phyloP scores from a whole-genome alignment of 2,797 vertebrate species.

The Sebastes aleutianus region DNA sequence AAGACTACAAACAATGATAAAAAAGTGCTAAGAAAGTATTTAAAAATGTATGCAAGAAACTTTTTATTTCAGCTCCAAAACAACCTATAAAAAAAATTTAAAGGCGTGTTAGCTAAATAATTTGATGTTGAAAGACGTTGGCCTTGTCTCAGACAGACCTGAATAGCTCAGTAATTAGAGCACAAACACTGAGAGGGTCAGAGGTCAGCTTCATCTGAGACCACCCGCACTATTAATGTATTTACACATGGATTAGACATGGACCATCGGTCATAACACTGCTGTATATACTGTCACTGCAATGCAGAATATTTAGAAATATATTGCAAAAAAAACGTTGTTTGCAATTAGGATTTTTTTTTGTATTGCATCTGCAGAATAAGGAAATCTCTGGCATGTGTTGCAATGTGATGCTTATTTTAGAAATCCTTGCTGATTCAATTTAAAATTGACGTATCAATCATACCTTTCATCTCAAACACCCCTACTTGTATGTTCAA shows the following conservation, averaged over 20 bases:
- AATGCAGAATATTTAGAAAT: not conserved
- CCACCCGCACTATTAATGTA: not conserved
- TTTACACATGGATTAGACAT: not conserved
- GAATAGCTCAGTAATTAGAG: conserved; percentile 8
- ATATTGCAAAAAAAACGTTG: not conserved
- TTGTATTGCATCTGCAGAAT: not conserved
- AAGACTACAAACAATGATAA: not conserved
- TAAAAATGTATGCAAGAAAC: too few species aligned
- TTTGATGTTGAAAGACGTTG: not conserved
- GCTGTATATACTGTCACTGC: not conserved
- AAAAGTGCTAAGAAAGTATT: too few species aligned
- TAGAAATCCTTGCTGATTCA: not conserved
- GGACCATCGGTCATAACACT: not conserved
- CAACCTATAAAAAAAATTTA: not conserved
- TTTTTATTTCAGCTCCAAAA: not conserved
- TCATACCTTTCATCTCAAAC: not conserved
- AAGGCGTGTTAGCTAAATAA: not conserved
- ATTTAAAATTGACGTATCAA: not conserved
- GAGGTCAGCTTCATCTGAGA: not conserved
- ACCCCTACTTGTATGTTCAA: not conserved
- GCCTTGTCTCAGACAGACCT: not conserved
- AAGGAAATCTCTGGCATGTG: not conserved
- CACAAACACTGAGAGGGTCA: not conserved
- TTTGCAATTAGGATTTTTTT: too few species aligned
- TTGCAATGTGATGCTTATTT: not conserved